Evolutionary conservation across 35 echinoderm and acorn worm species (phyloP), one percentile per base, ranked within the genome.

Genomic region (Nesometra sesokonis): DNA sequence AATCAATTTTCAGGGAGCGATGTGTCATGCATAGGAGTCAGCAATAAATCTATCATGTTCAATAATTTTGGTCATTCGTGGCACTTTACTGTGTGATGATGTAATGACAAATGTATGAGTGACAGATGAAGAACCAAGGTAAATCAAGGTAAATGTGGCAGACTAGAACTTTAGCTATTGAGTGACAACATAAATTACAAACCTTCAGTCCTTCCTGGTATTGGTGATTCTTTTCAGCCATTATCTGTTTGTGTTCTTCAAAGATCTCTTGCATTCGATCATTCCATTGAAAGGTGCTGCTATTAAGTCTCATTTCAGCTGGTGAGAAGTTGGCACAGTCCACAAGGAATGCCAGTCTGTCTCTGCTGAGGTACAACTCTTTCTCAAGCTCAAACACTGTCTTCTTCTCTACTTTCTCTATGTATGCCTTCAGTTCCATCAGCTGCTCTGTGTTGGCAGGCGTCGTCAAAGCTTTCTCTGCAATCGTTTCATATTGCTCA

Each of bases 211-310:
- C 95, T 29, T 98, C 92, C 36, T 98, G 92, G 83, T 98, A 98
- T 39, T 98, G 95, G 33, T 39, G 27, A 29, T 87, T 98, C 87
- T 98, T 98, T 81, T 98, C 95, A 35, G 88, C 84, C 32, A 94
- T 85, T 43, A 98, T 98, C 81, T 93, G 88, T 77, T 82, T 91
- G 34, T 98, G 92, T 79, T 98, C 95, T 17, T 47, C 37, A 78
- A 98, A 98, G 29, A 98, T 98, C 87, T 98, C 95, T 76, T 92
- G 95, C 92, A 98, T 93, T 17, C 95, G 90, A 78, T 90, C 95
- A 82, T 98, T 93, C 95, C 95, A 98, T 78, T 98, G 95, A 52
- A 98, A 98, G 32, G 95, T 91, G 77, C 95, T 98, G 87, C 92
- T 98, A 85, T 98, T 98, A 0, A 98, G 91, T 30, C 95, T 88